Evolutionary conservation across 1,140 invertebrate species (phyloP), one percentile per base, ranked within the genome.

Genomic region (Microplitis mediator): DNA sequence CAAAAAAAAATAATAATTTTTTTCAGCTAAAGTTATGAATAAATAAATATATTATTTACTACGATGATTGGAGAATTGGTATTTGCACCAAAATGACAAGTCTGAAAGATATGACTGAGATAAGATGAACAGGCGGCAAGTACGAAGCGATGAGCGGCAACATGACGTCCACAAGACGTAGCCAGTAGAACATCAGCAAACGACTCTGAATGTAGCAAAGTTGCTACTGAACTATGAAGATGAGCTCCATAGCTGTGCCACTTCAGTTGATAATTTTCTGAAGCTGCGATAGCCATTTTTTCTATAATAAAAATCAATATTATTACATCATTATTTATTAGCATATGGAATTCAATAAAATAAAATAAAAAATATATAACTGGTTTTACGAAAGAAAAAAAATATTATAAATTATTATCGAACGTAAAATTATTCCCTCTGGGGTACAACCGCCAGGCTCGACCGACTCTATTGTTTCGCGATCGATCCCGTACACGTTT

Each of bases 111-210:
- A 77, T 90, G 89, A 77, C 89, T 88, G 39, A 91, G 87, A 76
- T 91, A 91, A 2, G 90, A 88, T 34, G 89, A 90, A 85, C 94
- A 95, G 16, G 95, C 93, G 65, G 94, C 94, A 14, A 97, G 85
- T 61, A 97, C 93, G 78, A 96, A 94, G 78, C 94, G 93, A 88
- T 96, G 95, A 4, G 94, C 94, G 60, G 93, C 91, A 69, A 97
- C 92, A 82, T 94, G 93, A 16, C 91, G 90, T 16, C 93, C 93
- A 76, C 95, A 94, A 77, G 91, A 89, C 4, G 95, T 95, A 58
- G 92, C 92, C 31, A 97, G 86, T 4, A 95, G 90, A 36, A 95
- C 94, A 85, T 96, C 95, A 32, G 95, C 93, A 82, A 95, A 95
- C 54, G 92, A 91, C 79, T 95, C 93, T 74, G 92, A 94, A 56